These are phyloP conservation scores for Butorides virescens DNA, from an alignment of 2,113 vertebrate species.

Conservation along the genomic window DNA sequence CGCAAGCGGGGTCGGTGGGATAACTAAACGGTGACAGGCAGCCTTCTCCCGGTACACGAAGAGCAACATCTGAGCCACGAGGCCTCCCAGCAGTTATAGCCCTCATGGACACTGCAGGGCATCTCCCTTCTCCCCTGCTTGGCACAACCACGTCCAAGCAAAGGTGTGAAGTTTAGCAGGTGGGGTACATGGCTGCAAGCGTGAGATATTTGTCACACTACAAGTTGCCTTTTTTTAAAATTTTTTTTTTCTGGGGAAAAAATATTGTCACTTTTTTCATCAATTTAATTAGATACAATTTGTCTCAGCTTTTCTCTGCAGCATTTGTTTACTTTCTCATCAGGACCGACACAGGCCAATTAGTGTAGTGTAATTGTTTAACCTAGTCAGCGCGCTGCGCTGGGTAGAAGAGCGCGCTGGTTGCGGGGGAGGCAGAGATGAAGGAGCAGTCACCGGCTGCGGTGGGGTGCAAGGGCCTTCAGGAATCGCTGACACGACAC, in stretches of 20 bases:
- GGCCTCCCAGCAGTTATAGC: background rate
- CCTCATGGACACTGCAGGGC: background rate
- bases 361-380: constrained; percentile 91
- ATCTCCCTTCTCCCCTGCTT: background rate
- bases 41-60: background rate
- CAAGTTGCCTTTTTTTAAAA: background rate
- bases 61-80: rapidly evolving
- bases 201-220: background rate
- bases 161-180: constrained; percentile 14
- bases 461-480: background rate
- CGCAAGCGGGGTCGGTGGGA: rapidly evolving
- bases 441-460: background rate
- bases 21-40: background rate
- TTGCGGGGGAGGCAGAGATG: constrained; percentile 21
- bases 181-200: background rate
- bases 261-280: constrained; percentile 68
- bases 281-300: constrained; percentile 92
- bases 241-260: constrained; percentile 20
- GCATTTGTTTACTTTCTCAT: constrained; percentile 90
- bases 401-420: background rate
- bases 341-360: constrained; percentile 90
- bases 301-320: constrained; percentile 85
- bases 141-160: background rate
- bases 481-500: constrained; percentile 45
- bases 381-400: constrained; percentile 65